Evolutionary conservation across 2,113 vertebrate genomes (phyloP).

Genomic region (Anseranas semipalmata): DNA sequence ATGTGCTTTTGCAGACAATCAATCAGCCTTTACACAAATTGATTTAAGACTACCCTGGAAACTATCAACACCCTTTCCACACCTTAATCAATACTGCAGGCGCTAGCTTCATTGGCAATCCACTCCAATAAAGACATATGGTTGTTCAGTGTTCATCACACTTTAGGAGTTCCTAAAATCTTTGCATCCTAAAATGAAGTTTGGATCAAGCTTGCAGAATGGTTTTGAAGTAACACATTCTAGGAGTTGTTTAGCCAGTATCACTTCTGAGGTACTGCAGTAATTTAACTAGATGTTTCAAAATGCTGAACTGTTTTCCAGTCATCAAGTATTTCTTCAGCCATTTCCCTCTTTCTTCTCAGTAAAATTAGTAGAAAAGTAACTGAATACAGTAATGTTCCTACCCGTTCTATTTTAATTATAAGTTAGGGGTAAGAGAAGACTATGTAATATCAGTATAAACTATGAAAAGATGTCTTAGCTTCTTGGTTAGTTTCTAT

Average conservation of each 20-base stretch:
- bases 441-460: not conserved
- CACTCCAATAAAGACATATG: constrained; percentile 33
- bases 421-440: not conserved
- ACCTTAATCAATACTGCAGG: constrained; percentile 55
- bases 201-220: constrained; percentile 3
- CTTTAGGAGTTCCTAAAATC: not conserved
- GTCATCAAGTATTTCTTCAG: constrained; percentile 35
- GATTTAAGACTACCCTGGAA: constrained; percentile 44
- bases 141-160: not conserved
- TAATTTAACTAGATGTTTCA: constrained; percentile 23
- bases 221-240: constrained; percentile 11
- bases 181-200: not conserved
- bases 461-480: not conserved
- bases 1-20: constrained; percentile 37
- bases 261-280: constrained; percentile 11
- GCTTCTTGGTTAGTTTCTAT: not conserved
- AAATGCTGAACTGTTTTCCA: constrained; percentile 24
- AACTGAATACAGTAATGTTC: not conserved
- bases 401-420: not conserved
- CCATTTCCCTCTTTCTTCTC: not conserved
- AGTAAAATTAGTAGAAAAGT: constrained; percentile 3
- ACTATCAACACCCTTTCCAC: constrained; percentile 48
- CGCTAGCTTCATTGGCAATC: not conserved
- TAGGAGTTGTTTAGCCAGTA: constrained; percentile 9
- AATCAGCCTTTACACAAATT: constrained; percentile 45